Evolutionary conservation across 2,113 vertebrate genomes (phyloP), one percentile per base, ranked within the genome.

Genomic region (Phrynosoma blainvillii): DNA sequence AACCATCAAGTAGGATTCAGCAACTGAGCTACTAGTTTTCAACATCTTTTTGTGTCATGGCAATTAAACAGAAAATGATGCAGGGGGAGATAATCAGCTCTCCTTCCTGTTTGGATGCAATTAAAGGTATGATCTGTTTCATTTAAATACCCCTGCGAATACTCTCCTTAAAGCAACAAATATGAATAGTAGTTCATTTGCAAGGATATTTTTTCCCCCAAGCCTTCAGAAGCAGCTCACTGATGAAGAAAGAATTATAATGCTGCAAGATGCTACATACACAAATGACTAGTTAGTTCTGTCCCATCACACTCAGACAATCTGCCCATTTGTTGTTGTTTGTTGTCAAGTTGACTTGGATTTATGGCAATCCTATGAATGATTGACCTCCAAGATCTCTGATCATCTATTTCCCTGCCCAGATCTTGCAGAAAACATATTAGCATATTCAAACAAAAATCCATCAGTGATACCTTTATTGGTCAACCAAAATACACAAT

Each of bases 121-220:
- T 96, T 96, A 96, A 96, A 97, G 95, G 94, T 96, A 95, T 96
- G 95, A 97, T 96, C 95, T 96, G 95, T 96, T 97, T 95, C 95
- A 96, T 95, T 92, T 96, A 95, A 97, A 94, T 94, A 96, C 93
- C 91, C 95, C 95, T 90, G 74, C 90, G 94, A 93, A 95, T 93
- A 94, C 85, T 88, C 88, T 95, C 95, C 92, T 96, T 96, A 96
- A 96, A 96, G 96, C 90, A 96, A 95, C 94, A 95, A 96, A 96
- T 93, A 96, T 90, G 95, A 97, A 95, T 94, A 95, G 96, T 96
- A 95, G 92, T 94, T 96, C 91, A 96, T 96, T 93, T 91, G 92
- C 92, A 93, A 90, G 71, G 90, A 90, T 84, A 36, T 25, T 71
- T 82, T 88, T 95, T 84, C 95, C 82, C 82, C 30, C 86, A 91